Percentiles rank a stretch among this genome's conserved stretches.
These are phyloP conservation scores for Dascyllus trimaculatus DNA, from an alignment of 2,113 vertebrate species.

Conservation along the genomic window DNA sequence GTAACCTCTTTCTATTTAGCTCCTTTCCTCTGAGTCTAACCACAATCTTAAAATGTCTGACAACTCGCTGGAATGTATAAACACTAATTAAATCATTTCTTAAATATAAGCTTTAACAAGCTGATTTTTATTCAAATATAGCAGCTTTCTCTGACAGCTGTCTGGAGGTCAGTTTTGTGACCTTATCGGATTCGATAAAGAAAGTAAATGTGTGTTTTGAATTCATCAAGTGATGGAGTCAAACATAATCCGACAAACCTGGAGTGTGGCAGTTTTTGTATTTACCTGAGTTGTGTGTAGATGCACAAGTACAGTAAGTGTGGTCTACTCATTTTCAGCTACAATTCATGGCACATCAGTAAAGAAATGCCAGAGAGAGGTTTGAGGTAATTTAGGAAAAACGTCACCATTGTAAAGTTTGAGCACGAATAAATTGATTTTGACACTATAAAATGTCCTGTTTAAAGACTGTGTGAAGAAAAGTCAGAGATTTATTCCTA, in stretches of 20 bases:
- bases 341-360: too few species aligned
- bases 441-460: too few species aligned
- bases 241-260: neutral
- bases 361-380: too few species aligned
- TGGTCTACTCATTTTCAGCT: too few species aligned
- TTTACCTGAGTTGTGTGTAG: constrained; percentile 4
- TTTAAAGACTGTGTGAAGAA: too few species aligned
- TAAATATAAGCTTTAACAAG: constrained; percentile 5
- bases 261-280: neutral
- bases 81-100: constrained; percentile 43
- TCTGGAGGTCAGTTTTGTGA: constrained; percentile 18
- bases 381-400: too few species aligned
- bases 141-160: constrained; percentile 17
- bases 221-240: constrained; percentile 1
- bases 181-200: constrained; percentile 19
- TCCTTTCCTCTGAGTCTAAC: constrained; percentile 19
- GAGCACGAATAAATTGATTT: too few species aligned
- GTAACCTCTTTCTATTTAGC: constrained; percentile 24
- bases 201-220: neutral
- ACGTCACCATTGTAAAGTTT: too few species aligned
- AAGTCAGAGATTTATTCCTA: too few species aligned
- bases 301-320: too few species aligned
- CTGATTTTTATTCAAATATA: constrained; percentile 23
- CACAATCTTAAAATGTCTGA: constrained; percentile 39
- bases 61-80: constrained; percentile 38